These are phyloP conservation scores for Drosophila murphyi DNA, from an alignment of 1,140 invertebrate species.

Conservation along the genomic window DNA sequence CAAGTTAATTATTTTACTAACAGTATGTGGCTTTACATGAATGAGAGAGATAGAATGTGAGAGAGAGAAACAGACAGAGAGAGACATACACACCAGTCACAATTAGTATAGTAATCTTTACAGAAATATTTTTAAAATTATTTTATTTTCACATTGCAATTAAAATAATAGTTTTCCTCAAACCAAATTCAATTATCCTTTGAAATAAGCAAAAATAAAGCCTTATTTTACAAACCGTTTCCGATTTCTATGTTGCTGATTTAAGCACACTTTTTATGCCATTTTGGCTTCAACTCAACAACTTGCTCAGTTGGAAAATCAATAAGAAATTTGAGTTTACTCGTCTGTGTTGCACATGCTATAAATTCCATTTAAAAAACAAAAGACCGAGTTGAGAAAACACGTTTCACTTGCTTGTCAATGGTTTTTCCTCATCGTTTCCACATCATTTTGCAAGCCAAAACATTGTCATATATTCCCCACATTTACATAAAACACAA, in stretches of 20 bases:
- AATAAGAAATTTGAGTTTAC: constrained; percentile 3
- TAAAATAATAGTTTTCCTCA: no score
- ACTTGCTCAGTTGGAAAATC: constrained; percentile 17
- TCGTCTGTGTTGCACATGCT: neutral
- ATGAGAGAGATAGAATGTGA: constrained; percentile 11
- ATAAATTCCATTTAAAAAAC: constrained; percentile 34
- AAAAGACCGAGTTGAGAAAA: constrained; percentile 19
- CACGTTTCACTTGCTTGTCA: constrained; percentile 36
- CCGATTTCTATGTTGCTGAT: neutral
- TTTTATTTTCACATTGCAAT: no score
- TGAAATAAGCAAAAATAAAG: no score
- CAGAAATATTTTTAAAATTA: no score
- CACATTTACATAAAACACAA: constrained; percentile 49
- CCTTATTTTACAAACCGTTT: neutral
- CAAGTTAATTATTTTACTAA: constrained; percentile 74
- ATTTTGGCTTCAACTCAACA: neutral
- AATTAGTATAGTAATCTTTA: no score
- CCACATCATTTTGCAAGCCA: constrained; percentile 55
- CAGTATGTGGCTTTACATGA: constrained; percentile 11
- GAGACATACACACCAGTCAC: no score
- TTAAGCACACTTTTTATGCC: neutral
- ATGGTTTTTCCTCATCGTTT: constrained; percentile 58
- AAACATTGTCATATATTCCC: constrained; percentile 42
- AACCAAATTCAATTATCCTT: no score
- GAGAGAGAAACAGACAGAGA: neutral